phyloP scores from a whole-genome alignment of 2,797 vertebrate genomes.

The Picus viridis region DNA sequence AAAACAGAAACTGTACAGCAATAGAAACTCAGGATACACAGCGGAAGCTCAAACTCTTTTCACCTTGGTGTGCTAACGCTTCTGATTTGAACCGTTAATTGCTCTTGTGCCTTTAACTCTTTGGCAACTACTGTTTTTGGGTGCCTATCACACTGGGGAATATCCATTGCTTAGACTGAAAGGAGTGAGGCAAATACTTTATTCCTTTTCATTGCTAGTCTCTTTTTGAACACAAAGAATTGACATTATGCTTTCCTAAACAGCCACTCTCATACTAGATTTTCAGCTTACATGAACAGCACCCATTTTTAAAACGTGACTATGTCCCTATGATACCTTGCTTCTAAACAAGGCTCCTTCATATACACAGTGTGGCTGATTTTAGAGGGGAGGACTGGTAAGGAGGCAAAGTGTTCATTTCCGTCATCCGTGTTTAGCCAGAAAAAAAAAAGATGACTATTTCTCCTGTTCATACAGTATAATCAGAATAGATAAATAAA shows the following conservation, averaged over 20 bases:
- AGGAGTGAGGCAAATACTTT: background rate
- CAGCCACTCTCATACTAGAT: background rate
- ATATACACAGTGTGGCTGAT: background rate
- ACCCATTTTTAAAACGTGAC: background rate
- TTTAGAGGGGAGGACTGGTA: background rate
- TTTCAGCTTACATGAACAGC: background rate
- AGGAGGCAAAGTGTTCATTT: background rate
- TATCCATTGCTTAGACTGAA: background rate
- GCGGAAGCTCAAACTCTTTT: slow-evolving; percentile 37
- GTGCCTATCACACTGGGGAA: background rate
- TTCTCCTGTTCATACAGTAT: background rate
- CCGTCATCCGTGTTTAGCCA: background rate
- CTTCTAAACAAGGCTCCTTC: background rate
- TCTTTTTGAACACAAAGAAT: background rate
- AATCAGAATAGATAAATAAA: background rate
- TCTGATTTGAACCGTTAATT: slow-evolving; percentile 65
- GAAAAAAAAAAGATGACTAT: background rate
- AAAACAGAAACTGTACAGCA: slow-evolving; percentile 44
- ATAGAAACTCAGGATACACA: slow-evolving; percentile 25
- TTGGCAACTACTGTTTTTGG: background rate
- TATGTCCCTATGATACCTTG: background rate
- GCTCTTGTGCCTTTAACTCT: slow-evolving; percentile 36
- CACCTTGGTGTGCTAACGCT: slow-evolving; percentile 20
- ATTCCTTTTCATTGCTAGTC: background rate
- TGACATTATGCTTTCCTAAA: background rate